Evolutionary conservation across 2,797 vertebrate genomes (phyloP).

Genomic region (Decapterus maruadsi): DNA sequence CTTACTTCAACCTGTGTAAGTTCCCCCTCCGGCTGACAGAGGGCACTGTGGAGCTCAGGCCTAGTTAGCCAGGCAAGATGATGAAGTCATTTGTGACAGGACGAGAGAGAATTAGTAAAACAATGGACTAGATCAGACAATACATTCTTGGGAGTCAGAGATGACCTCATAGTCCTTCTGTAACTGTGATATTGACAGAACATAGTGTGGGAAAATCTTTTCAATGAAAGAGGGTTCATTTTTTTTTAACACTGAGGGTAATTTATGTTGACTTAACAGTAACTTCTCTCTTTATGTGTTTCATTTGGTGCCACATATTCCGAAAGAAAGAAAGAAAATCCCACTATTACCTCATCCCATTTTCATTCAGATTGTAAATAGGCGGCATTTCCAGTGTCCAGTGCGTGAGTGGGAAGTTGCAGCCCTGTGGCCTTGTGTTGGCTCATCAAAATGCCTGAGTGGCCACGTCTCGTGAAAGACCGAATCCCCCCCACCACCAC

Average conservation of each 20-base stretch:
- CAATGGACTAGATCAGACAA: too few relatives aligned
- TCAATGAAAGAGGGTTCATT: not conserved
- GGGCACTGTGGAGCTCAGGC: slow-evolving; percentile 79
- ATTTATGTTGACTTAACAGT: slow-evolving; percentile 1
- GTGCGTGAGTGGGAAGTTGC: slow-evolving; percentile 21
- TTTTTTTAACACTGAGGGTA: not conserved
- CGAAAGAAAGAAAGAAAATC: not conserved
- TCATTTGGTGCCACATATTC: slow-evolving; percentile 2
- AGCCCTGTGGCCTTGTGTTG: slow-evolving; percentile 35
- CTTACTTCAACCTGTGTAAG: slow-evolving; percentile 91
- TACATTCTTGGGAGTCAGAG: too few relatives aligned
- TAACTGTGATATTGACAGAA: not conserved
- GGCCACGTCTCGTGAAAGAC: slow-evolving; percentile 31
- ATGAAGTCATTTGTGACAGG: not conserved
- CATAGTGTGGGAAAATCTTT: not conserved
- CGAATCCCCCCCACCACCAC: slow-evolving; percentile 38
- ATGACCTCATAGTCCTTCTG: not conserved
- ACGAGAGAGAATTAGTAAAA: not conserved
- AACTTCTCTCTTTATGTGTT: slow-evolving; percentile 17
- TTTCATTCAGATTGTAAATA: slow-evolving; percentile 33
- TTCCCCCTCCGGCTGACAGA: slow-evolving; percentile 78
- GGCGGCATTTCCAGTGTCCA: slow-evolving; percentile 15
- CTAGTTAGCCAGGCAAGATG: not conserved
- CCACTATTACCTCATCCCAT: slow-evolving; percentile 7
- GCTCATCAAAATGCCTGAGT: slow-evolving; percentile 63